Conservation (phyloP, 2,113 vertebrate genomes). For the Bombycilla garrulus region DNA sequence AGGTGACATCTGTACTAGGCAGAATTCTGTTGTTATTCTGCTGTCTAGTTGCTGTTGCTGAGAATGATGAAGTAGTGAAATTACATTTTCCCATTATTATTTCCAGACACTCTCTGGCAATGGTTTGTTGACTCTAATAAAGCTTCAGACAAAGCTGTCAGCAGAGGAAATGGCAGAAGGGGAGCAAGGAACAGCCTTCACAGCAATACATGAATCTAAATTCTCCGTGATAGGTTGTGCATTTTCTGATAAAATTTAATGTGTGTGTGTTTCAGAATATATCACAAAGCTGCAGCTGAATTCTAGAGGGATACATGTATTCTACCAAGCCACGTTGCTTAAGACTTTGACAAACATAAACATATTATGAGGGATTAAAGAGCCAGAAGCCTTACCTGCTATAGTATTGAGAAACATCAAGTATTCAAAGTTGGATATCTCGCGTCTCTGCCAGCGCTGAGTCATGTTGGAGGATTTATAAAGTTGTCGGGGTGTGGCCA, state of each 20-base stretch:
- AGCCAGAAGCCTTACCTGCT: conserved; percentile 81
- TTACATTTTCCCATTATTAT: conserved; percentile 84
- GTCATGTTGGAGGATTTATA: conserved; percentile 99
- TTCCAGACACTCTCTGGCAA: conserved; percentile 80
- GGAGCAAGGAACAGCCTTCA: conserved; percentile 66
- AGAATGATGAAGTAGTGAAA: conserved; percentile 79
- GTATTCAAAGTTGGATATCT: conserved; percentile 99
- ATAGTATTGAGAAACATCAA: conserved; percentile 99
- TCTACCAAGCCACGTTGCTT: conserved; percentile 23
- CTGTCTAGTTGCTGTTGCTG: conserved; percentile 74
- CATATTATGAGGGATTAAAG: conserved; percentile 48
- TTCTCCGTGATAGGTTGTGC: conserved; percentile 38
- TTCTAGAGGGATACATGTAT: conserved; percentile 56
- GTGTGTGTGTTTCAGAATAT: conserved; percentile 49
- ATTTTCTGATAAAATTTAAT: conserved; percentile 66
- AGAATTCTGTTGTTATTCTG: conserved; percentile 74
- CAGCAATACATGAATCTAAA: conserved; percentile 64
- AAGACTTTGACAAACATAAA: conserved; percentile 68
- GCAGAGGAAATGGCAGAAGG: conserved; percentile 75
- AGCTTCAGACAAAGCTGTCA: conserved; percentile 83
- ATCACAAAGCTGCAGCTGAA: conserved; percentile 53
- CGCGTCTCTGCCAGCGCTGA: conserved; percentile 97
- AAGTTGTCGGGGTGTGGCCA: conserved; percentile 94
- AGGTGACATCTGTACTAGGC: conserved; percentile 76
- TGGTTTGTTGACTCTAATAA: conserved; percentile 84